Evolutionary conservation across 2,888 invertebrate genomes (phyloP), one percentile per base, ranked within the genome.

Genomic region (Agriopis aurantiaria): DNA sequence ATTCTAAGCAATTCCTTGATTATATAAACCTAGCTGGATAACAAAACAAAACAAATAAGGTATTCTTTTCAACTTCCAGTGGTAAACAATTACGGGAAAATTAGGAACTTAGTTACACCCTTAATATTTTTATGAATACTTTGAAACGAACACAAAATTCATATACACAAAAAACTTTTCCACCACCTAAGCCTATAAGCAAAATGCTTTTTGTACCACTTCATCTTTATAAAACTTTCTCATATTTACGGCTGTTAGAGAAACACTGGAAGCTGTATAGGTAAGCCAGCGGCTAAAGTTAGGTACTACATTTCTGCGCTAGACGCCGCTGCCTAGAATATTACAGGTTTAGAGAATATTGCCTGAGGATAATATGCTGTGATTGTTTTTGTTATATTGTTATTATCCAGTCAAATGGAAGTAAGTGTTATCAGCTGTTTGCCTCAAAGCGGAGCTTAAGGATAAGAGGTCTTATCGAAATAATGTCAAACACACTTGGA

Each of bases 401-500:
- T 71, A 61, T 65, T 70, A 63, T 60, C 53, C 66, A 69, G 65
- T 64, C 65, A 71, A 65, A 51, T 62, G 64, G 53, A 62, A 62
- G 52, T 62, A 62, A 62, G 23, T 55, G 53, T 17, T 55, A 53
- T 53, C 62, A 53, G 53, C 23, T 53, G 53, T 10, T 23, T 53
- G 62, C 33, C 12, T 33, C 45, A 9, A 45, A 53, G 45, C 12
- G 12, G 59, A 59, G 23, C 14, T 62, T 46, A 10, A 10, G n/a
- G 23, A 62, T 53, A 53, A 45, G 43, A 3, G 23, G 23, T 17
- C 11, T 43, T 60, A 60, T 61, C 51, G 23, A 12, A 60, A 45
- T 14, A 49, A 60, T 40, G 7, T 40, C 14, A 10, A 40, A 14
- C n/a, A 9, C 9, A 11, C 10, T 49, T 40, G 14, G 9, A 14